A percentile compares a stretch with the other conserved stretches of the same genome.
Conservation (phyloP, 2,888 invertebrate species). For the Cremastinae sp. region DNA sequence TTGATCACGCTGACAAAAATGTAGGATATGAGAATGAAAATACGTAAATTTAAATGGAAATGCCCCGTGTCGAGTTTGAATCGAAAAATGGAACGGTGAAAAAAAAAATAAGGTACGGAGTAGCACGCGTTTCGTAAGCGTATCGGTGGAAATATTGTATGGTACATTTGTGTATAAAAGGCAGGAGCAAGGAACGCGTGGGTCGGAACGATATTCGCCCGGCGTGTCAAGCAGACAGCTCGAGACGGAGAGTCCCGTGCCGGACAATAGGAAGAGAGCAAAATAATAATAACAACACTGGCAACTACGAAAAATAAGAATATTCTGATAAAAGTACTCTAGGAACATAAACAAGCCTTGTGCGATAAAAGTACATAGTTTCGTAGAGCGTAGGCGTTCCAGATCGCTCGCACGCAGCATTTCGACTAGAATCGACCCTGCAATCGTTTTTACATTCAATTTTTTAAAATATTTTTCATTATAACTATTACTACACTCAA, state of each 20-base stretch:
- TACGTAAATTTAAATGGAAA: conserved; percentile 1
- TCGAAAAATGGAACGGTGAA: neutral
- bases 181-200: conserved; percentile 31
- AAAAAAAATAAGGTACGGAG: neutral
- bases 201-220: conserved; percentile 23
- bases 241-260: conserved; percentile 17
- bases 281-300: conserved; percentile 28
- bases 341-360: conserved; percentile 32
- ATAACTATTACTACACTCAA: too few species aligned
- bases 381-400: conserved; percentile 36
- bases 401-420: neutral
- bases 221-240: conserved; percentile 20
- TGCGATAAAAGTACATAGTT: conserved; percentile 20
- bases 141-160: neutral
- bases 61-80: neutral
- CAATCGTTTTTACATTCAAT: too few species aligned
- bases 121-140: neutral
- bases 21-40: too few species aligned
- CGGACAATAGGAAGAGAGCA: conserved; percentile 31
- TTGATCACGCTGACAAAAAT: neutral
- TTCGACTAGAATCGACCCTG: neutral
- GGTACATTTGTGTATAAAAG: neutral
- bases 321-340: conserved; percentile 30
- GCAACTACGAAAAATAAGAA: neutral
- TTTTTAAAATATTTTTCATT: too few species aligned